Conservation (phyloP, 2,113 vertebrate genomes). For the Boulengeromyrus knoepffleri region DNA sequence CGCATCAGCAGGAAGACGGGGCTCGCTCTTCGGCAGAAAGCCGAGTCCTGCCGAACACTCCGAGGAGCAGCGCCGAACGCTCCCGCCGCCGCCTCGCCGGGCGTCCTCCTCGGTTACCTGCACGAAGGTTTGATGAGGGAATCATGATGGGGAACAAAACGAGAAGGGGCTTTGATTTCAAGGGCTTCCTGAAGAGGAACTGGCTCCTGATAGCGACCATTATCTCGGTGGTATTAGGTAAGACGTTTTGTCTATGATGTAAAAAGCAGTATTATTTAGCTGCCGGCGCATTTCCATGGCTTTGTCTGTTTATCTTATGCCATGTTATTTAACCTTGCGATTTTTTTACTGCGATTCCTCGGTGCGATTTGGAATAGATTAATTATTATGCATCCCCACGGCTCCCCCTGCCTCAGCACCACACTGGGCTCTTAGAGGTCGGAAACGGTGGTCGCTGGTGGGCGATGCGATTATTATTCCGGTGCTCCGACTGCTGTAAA, state of each 20-base stretch:
- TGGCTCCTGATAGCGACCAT: slow-evolving; percentile 83
- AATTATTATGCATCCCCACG: not conserved
- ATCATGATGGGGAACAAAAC: slow-evolving; percentile 65
- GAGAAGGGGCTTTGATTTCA: slow-evolving; percentile 56
- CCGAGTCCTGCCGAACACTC: not conserved
- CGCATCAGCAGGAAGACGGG: not conserved
- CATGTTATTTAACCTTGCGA: not conserved
- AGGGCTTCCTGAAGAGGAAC: slow-evolving; percentile 69
- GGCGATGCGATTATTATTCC: not conserved
- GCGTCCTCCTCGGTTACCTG: slow-evolving; percentile 8
- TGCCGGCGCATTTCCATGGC: not conserved
- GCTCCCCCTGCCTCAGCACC: not conserved
- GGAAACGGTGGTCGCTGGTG: not conserved
- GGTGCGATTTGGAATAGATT: not conserved
- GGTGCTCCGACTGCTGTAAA: not conserved
- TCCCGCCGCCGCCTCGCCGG: not conserved
- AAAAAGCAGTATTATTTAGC: slow-evolving; percentile 1
- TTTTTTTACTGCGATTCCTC: not conserved
- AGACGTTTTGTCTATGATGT: slow-evolving; percentile 36
- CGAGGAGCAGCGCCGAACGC: not conserved
- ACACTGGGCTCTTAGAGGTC: not conserved
- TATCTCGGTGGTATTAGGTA: slow-evolving; percentile 77
- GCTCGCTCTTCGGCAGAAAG: not conserved
- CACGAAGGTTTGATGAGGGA: slow-evolving; percentile 31
- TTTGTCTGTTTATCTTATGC: not conserved